Conservation (phyloP, 2,113 vertebrate genomes). For the Hemibagrus wyckioides region DNA sequence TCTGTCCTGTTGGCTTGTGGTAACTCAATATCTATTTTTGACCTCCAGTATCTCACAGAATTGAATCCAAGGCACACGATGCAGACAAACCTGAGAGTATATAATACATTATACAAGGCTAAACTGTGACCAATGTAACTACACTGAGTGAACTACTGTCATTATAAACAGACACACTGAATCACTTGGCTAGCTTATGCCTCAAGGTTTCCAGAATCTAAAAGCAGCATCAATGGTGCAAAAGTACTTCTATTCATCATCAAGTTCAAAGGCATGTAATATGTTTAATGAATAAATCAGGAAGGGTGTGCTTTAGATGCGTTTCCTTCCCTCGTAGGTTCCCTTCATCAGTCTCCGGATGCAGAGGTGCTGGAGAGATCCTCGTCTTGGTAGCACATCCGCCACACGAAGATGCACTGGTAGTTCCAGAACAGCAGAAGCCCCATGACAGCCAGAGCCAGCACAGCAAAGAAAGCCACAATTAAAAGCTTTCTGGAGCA, state of each 20-base stretch:
- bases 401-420: constrained; percentile 60
- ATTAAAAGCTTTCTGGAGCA: constrained; percentile 35
- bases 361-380: neutral
- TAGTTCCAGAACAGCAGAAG: constrained; percentile 62
- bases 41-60: neutral
- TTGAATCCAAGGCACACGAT: constrained; percentile 5
- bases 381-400: constrained; percentile 34
- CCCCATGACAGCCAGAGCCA: constrained; percentile 46
- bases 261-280: neutral
- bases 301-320: too few relatives aligned
- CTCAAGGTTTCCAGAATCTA: neutral
- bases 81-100: neutral
- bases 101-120: constrained; percentile 4
- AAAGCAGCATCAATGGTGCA: neutral
- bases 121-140: constrained; percentile 19
- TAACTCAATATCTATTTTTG: neutral
- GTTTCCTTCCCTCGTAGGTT: neutral
- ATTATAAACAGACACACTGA: neutral
- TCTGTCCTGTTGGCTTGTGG: neutral
- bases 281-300: neutral
- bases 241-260: neutral
- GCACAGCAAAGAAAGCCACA: constrained; percentile 31
- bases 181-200: neutral
- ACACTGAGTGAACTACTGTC: constrained; percentile 20
- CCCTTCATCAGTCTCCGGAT: neutral